phyloP scores from a whole-genome alignment of 2,888 invertebrate species.

The Machimus rusticus region DNA sequence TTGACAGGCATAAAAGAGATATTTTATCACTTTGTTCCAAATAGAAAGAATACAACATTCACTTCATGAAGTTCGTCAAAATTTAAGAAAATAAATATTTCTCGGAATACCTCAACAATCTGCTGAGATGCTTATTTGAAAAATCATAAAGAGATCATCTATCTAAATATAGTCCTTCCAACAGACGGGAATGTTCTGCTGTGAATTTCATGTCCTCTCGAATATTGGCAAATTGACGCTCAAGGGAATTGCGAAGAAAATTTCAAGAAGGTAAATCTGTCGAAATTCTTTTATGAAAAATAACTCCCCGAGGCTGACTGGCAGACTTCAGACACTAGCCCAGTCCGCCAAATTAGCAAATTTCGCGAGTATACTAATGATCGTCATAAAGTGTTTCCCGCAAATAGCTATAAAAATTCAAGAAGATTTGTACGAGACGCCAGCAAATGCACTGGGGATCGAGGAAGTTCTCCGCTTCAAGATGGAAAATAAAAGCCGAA shows the following conservation, averaged over 20 bases:
- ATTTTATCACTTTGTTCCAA: not conserved
- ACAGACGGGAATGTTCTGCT: not conserved
- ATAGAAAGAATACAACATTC: not conserved
- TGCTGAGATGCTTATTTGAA: not conserved
- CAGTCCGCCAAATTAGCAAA: not conserved
- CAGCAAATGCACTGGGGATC: not conserved
- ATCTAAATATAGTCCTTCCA: not conserved
- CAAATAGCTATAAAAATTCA: slow-evolving; percentile 1
- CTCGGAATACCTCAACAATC: not conserved
- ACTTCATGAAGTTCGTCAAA: not conserved
- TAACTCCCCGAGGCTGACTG: not conserved
- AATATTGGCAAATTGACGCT: not conserved
- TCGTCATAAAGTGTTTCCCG: not conserved
- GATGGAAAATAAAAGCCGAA: not conserved
- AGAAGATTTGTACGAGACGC: not conserved
- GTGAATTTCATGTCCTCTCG: not conserved
- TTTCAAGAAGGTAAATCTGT: not conserved
- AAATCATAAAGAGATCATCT: not conserved
- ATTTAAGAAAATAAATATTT: not conserved
- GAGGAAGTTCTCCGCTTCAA: not conserved
- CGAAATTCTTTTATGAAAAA: not conserved
- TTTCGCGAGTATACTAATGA: not conserved
- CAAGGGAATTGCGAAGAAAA: not conserved
- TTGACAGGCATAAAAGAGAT: not conserved
- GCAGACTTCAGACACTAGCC: not conserved